Evolutionary conservation across 2,797 vertebrate species (phyloP).

Genomic region (Cyprinella venusta): DNA sequence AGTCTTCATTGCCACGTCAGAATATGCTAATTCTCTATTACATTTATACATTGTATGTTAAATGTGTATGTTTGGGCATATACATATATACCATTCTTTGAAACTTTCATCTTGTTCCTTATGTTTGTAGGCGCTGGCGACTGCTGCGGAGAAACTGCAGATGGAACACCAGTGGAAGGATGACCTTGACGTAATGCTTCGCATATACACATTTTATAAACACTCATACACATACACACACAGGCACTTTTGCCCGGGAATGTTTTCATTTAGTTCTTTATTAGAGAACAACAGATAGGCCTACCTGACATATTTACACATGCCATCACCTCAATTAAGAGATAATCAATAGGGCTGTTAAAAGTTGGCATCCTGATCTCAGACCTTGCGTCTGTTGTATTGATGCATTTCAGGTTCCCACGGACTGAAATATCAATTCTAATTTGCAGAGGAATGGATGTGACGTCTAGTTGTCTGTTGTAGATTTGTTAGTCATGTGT

Average conservation of each 20-base stretch:
- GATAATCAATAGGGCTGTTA: slow-evolving; percentile 3
- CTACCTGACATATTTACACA: neutral
- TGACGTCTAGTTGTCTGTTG: slow-evolving; percentile 11
- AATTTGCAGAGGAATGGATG: slow-evolving; percentile 20
- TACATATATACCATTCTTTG: neutral
- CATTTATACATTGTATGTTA: neutral
- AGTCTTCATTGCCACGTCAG: neutral
- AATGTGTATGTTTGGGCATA: neutral
- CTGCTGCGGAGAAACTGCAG: slow-evolving; percentile 86
- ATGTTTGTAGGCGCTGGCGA: slow-evolving; percentile 81
- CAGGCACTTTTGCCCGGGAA: neutral
- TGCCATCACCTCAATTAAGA: slow-evolving; percentile 12
- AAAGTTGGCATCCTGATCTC: slow-evolving; percentile 23
- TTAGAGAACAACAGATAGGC: neutral
- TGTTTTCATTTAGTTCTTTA: slow-evolving; percentile 13
- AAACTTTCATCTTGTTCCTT: slow-evolving; percentile 27
- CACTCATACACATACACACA: slow-evolving; percentile 36
- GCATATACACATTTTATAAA: slow-evolving; percentile 12
- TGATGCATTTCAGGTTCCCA: slow-evolving; percentile 5
- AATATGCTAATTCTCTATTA: neutral
- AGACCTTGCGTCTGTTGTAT: slow-evolving; percentile 6
- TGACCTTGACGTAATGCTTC: slow-evolving; percentile 80
- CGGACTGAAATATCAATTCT: slow-evolving; percentile 32
- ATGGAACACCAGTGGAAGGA: slow-evolving; percentile 85
- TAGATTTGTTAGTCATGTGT: slow-evolving; percentile 17